Percentiles rank a stretch among this genome's conserved stretches.
These are phyloP conservation scores for Mormyrops boulengeri DNA, from an alignment of 2,797 vertebrate species.

Conservation along the genomic window DNA sequence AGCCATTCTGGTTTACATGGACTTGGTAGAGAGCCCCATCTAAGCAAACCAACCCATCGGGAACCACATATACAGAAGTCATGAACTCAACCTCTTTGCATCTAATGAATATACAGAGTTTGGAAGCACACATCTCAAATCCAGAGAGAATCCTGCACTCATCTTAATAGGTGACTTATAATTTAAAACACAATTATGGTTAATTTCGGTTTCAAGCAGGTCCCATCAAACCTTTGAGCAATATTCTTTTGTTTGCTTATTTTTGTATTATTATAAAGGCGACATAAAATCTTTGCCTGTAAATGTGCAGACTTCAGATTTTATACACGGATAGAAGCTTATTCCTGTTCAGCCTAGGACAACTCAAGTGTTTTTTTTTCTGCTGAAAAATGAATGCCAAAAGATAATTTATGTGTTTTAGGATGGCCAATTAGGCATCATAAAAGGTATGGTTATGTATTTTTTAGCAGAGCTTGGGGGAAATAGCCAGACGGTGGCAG, in stretches of 20 bases:
- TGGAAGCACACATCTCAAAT: background rate
- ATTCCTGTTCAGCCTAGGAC: background rate
- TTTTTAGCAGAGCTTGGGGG: background rate
- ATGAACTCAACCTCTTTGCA: background rate
- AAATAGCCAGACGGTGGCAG: background rate
- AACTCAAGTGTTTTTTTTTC: background rate
- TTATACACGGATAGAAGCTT: background rate
- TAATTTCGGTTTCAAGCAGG: background rate
- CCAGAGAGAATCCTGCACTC: background rate
- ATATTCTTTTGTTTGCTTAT: background rate
- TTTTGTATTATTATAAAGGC: background rate
- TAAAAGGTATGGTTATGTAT: background rate
- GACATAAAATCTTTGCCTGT: background rate
- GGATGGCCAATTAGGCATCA: background rate
- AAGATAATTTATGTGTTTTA: background rate
- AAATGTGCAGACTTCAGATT: background rate
- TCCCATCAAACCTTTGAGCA: background rate
- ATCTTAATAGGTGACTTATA: background rate
- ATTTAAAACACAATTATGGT: background rate
- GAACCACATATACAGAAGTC: background rate
- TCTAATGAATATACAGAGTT: background rate
- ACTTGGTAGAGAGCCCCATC: background rate
- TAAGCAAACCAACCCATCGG: background rate
- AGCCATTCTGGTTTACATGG: background rate
- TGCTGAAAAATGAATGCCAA: background rate